phyloP scores from a whole-genome alignment of 2,113 vertebrate species.

The Ranitomeya variabilis region DNA sequence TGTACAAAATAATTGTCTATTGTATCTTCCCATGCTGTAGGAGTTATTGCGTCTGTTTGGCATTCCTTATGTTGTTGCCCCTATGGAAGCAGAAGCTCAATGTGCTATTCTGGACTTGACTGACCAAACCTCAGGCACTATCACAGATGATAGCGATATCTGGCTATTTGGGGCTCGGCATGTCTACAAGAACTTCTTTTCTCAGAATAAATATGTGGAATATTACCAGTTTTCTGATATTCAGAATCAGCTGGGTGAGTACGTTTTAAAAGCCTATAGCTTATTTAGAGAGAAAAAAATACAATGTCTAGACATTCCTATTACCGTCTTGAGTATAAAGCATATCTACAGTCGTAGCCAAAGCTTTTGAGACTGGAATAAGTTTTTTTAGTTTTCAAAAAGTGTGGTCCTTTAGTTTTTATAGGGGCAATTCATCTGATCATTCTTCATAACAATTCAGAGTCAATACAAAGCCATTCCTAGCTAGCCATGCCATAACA shows the following conservation, averaged over 20 bases:
- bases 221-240: conserved; percentile 90
- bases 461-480: too few relatives aligned
- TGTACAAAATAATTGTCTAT: background rate
- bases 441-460: too few relatives aligned
- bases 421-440: too few relatives aligned
- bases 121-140: conserved; percentile 93
- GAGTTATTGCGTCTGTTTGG: conserved; percentile 92
- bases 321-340: background rate
- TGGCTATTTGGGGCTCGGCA: conserved; percentile 96
- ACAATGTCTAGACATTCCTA: background rate
- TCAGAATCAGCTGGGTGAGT: conserved; percentile 90
- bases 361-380: too few relatives aligned
- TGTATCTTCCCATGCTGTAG: conserved; percentile 64
- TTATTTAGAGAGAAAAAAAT: background rate
- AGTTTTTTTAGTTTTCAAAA: too few relatives aligned
- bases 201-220: conserved; percentile 87
- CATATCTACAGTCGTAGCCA: too few relatives aligned
- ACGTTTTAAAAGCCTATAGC: background rate
- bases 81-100: conserved; percentile 94
- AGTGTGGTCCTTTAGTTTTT: too few relatives aligned
- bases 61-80: conserved; percentile 89
- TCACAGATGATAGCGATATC: conserved; percentile 97
- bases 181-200: conserved; percentile 98
- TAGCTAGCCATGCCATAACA: too few relatives aligned
- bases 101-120: conserved; percentile 86